Evolutionary conservation across 2,797 vertebrate genomes (phyloP), one percentile per base, ranked within the genome.

Genomic region (Lagorchestes hirsutus): DNA sequence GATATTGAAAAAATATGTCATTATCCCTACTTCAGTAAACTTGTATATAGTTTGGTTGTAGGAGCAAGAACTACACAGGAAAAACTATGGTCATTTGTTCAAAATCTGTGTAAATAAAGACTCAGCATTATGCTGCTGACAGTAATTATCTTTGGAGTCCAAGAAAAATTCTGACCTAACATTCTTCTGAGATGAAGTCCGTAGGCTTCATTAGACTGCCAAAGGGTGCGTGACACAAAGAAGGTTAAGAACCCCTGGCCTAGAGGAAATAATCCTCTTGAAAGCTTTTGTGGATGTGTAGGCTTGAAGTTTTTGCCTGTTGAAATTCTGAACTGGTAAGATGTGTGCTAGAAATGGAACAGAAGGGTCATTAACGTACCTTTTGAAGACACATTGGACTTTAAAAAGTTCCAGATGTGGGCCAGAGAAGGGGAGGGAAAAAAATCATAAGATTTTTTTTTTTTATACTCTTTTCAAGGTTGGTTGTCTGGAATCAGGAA

Each of bases 381-480:
- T 74, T 74, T 40, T 74, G 67, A 74, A 74, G 34, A 46, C 8
- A 40, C 6, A 24, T 46, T 46, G 40, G 16, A 82, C 2, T 40
- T 46, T 50, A n/a, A 74, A 74, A 74, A 40, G n/a, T 74, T n/a
- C 34, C 14, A 40, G 9, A 22, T 40, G 14, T 87, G 74, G 40
- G 9, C 22, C 10, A 27, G 0, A 40, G 40, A 46, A 27, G 40
- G 28, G 74, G 55, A 82, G 90, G 87, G 29, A 54, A 50, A 4
- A 13, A 4, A 13, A 22, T 14, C 5, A 11, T n/a, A 4, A 4
- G 0, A 0, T 57, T 18, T 31, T 91, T 34, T 1, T 34, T 0
- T 31, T 52, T 34, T 0, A 27, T 18, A 40, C 22, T 22, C 27
- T 46, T 46, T 82, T 29, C 50, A 16, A 0, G 0, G 0, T 29